Evolutionary conservation across 2,888 invertebrate species (phyloP).

Genomic region (Eutolmus rufibarbis): DNA sequence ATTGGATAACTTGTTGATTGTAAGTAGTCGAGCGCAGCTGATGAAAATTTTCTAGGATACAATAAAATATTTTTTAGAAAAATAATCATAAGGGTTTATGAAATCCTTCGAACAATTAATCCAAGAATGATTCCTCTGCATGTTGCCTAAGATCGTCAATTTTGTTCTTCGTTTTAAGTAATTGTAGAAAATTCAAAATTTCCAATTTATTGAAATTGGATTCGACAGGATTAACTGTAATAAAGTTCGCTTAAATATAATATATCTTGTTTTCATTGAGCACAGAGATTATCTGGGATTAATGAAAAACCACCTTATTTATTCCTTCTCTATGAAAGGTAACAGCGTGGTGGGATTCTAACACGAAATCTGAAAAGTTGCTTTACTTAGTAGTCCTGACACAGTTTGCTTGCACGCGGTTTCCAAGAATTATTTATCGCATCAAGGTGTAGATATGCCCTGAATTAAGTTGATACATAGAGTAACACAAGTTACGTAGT

Average conservation of each 20-base stretch:
- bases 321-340: not conserved
- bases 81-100: no score
- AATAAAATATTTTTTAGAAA: no score
- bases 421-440: not conserved
- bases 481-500: not conserved
- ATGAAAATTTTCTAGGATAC: no score
- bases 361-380: not conserved
- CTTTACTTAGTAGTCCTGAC: not conserved
- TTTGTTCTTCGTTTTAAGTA: no score
- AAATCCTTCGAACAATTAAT: no score
- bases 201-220: constrained; percentile 51
- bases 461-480: constrained; percentile 7
- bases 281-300: not conserved
- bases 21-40: no score
- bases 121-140: no score
- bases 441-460: not conserved
- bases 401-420: not conserved
- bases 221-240: constrained; percentile 61
- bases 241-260: no score
- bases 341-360: not conserved
- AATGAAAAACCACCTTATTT: not conserved
- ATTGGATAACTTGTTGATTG: no score
- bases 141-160: no score
- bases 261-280: no score
- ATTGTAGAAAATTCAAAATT: no score